phyloP scores from a whole-genome alignment of 1,140 invertebrate species.

The Drosophila sproati region DNA sequence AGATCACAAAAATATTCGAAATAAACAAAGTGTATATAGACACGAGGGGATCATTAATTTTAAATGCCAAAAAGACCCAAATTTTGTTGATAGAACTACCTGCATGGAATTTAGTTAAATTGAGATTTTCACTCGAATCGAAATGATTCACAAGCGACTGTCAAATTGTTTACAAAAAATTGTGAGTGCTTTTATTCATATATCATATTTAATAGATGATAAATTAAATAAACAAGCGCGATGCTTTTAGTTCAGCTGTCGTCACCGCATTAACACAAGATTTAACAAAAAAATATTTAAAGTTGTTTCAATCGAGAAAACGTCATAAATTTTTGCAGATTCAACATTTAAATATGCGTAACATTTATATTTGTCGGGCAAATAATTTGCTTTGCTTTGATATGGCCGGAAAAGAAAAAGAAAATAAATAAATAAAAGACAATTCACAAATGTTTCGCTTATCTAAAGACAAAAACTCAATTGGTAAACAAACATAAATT shows the following conservation, averaged over 20 bases:
- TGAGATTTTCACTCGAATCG: slow-evolving; percentile 8
- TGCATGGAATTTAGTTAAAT: slow-evolving; percentile 37
- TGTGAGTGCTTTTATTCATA: slow-evolving; percentile 15
- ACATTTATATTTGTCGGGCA: slow-evolving; percentile 34
- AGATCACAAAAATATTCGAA: slow-evolving; percentile 28
- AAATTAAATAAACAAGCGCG: slow-evolving; percentile 26
- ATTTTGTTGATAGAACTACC: slow-evolving; percentile 38
- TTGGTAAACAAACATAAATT: slow-evolving; percentile 68
- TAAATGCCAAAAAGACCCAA: slow-evolving; percentile 6
- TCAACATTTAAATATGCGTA: slow-evolving; percentile 32
- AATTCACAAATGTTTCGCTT: neutral
- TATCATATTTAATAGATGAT: slow-evolving; percentile 29
- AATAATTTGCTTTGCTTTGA: slow-evolving; percentile 44
- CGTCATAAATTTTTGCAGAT: slow-evolving; percentile 47
- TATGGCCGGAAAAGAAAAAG: slow-evolving; percentile 22
- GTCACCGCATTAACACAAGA: neutral
- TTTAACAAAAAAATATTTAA: neutral
- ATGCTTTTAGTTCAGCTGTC: slow-evolving; percentile 7
- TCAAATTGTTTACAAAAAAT: neutral
- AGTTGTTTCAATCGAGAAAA: slow-evolving; percentile 18
- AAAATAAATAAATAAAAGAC: slow-evolving; percentile 14
- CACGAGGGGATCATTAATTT: slow-evolving; percentile 38
- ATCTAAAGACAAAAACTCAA: slow-evolving; percentile 16
- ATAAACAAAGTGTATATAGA: slow-evolving; percentile 14
- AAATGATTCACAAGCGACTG: slow-evolving; percentile 10